Evolutionary conservation across 2,797 vertebrate species (phyloP), one percentile per base, ranked within the genome.

Genomic region (Manis pentadactyla): DNA sequence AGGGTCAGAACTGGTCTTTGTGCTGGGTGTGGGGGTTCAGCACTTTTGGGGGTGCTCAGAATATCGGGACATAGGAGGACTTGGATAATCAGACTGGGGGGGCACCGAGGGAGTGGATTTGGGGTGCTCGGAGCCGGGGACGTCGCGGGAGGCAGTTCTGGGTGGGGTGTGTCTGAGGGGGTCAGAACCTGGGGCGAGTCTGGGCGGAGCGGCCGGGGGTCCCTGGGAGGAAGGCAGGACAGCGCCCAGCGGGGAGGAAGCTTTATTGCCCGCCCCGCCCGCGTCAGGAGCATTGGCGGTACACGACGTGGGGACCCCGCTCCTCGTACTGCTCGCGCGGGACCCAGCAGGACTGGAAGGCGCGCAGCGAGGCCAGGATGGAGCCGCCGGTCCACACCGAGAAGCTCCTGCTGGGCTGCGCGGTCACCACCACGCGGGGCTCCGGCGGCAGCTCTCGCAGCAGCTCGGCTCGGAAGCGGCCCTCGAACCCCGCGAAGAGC

Each of bases 301-400:
- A 97, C 61, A 98, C 97, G 13, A 98, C 87, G 49, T 96, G 90
- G 0, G 98, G 97, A 0, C 98, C 98, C 1, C 89, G 82, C 23
- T 98, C 98, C 5, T 97, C 81, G 3, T 98, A 98, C 34, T 98
- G 94, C 10, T 97, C 94, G 4, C 96, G 92, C 31, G 57, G 87
- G 81, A 98, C 68, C 98, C 98, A 98, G 49, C 97, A 97, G 0
- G 98, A 87, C 89, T 98, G 98, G 84, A 98, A 98, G 69, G 96
- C 93, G 0, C 61, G 78, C 81, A 98, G 83, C 0, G 98, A 98
- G 55, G 98, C 98, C 17, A 98, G 95, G 69, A 98, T 92, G 71
- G 98, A 98, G 1, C 98, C 98, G 1, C 98, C 98, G 0, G 89
- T 93, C 98, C 98, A 98, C 37, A 97, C 97, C 0, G 98, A 97